Conservation (phyloP, 2,797 vertebrate genomes). For the Premnoplex brunnescens region DNA sequence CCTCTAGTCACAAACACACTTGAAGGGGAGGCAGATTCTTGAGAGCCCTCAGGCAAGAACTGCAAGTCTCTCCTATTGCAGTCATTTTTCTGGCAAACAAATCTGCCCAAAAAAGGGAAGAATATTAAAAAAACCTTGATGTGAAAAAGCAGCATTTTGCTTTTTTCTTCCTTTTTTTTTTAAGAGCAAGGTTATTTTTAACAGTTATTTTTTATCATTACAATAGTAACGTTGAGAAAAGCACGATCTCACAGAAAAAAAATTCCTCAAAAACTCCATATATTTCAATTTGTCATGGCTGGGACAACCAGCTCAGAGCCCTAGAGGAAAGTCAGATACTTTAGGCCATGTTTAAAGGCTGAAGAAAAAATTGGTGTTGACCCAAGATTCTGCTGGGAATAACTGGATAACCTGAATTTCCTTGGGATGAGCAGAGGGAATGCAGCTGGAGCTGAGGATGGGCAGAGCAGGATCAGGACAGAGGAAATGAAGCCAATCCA, state of each 20-base stretch:
- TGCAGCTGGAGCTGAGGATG: neutral
- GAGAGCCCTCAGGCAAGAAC: neutral
- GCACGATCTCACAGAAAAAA: neutral
- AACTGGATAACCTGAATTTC: neutral
- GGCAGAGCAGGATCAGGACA: neutral
- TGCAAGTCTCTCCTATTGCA: neutral
- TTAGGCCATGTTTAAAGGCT: neutral
- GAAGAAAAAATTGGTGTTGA: neutral
- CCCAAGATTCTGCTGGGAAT: neutral
- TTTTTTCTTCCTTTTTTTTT: too few species aligned
- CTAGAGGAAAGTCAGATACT: neutral
- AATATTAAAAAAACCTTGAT: neutral
- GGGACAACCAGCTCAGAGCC: constrained; percentile 2
- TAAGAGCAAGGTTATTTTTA: neutral
- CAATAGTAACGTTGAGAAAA: neutral
- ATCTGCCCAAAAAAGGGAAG: neutral
- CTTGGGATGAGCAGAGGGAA: neutral
- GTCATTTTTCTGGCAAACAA: neutral
- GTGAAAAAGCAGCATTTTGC: neutral
- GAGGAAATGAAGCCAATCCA: neutral
- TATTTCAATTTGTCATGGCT: neutral
- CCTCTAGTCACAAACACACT: neutral
- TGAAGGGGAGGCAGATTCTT: neutral
- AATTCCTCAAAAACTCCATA: neutral
- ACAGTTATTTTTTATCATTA: neutral